These are phyloP conservation scores for Glossophaga mutica DNA, from an alignment of 2,797 vertebrate genomes.

Conservation along the genomic window DNA sequence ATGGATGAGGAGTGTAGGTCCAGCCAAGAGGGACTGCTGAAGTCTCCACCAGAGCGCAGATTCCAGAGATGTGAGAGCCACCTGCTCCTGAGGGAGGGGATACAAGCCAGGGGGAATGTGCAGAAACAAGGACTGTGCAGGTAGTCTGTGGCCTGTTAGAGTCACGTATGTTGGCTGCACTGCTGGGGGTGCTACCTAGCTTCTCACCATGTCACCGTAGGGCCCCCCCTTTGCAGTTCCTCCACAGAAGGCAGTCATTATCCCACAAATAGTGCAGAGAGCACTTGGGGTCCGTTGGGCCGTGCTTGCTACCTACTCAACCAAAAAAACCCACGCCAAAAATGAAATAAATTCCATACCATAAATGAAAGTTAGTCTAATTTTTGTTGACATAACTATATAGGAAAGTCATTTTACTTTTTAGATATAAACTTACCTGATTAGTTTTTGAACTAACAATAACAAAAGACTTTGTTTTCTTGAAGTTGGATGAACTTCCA, in stretches of 20 bases:
- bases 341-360: not conserved
- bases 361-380: not conserved
- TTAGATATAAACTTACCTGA: not conserved
- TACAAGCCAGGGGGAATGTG: not conserved
- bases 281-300: not conserved
- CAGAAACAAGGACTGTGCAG: not conserved
- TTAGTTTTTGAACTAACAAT: not conserved
- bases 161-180: not conserved
- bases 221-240: not conserved
- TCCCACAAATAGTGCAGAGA: not conserved
- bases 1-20: rapidly evolving
- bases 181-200: not conserved
- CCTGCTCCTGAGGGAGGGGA: not conserved
- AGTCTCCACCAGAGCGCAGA: not conserved
- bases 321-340: not conserved
- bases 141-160: not conserved
- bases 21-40: not conserved
- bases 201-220: not conserved
- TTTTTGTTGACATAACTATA: not conserved
- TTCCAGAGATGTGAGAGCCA: not conserved
- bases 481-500: slow-evolving; percentile 27
- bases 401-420: not conserved
- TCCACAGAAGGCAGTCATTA: not conserved
- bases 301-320: not conserved
- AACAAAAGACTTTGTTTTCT: not conserved